Evolutionary conservation across 2,888 invertebrate genomes (phyloP).

Genomic region (Camptogramma bilineatum): DNA sequence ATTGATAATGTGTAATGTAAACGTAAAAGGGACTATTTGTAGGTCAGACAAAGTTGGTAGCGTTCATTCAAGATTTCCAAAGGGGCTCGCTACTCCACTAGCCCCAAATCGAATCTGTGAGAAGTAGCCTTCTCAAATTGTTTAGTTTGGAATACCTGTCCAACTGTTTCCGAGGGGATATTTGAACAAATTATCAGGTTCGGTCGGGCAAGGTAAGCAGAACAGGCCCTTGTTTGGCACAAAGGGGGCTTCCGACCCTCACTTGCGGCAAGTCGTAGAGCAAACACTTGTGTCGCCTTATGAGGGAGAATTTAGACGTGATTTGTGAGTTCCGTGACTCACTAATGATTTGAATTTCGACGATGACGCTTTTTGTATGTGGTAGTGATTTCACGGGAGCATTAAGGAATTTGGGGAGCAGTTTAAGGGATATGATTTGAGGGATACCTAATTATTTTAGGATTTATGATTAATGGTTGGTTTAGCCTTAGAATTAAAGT

Average conservation of each 20-base stretch:
- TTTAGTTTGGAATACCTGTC: conserved; percentile 43
- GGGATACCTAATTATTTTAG: not conserved
- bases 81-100: conserved; percentile 6
- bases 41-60: conserved; percentile 14
- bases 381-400: conserved; percentile 13
- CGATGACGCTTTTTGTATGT: conserved; percentile 28
- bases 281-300: conserved; percentile 64
- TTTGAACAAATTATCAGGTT: conserved; percentile 72
- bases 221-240: conserved; percentile 55
- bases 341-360: conserved; percentile 41
- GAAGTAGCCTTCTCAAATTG: conserved; percentile 26
- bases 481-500: not conserved
- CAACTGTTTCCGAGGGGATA: conserved; percentile 46
- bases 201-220: conserved; percentile 62
- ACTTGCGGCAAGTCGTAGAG: conserved; percentile 66
- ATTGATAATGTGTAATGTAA: not conserved
- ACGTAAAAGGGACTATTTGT: conserved; percentile 10
- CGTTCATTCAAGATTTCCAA: conserved; percentile 24
- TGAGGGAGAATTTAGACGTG: conserved; percentile 57
- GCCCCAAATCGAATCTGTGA: conserved; percentile 21
- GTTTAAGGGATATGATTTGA: conserved; percentile 11
- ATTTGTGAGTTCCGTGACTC: conserved; percentile 55
- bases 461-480: not conserved
- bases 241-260: conserved; percentile 68
- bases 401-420: conserved; percentile 13